Evolutionary conservation across 2,888 invertebrate species (phyloP).

Genomic region (Lasioglossum villosulum): DNA sequence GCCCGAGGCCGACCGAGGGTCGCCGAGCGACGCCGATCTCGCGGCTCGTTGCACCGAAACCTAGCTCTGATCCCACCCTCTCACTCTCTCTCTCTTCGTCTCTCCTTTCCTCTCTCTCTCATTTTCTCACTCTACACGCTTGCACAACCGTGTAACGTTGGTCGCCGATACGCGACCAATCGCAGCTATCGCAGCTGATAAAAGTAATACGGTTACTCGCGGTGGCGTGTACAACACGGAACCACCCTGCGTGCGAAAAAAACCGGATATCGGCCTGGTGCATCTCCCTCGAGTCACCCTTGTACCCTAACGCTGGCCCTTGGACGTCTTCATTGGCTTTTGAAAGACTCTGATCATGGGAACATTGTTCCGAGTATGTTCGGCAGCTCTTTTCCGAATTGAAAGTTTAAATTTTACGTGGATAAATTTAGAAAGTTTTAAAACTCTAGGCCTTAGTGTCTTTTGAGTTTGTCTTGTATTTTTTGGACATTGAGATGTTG

Average conservation of each 20-base stretch:
- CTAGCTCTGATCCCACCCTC: slow-evolving; percentile 38
- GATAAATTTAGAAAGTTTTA: neutral
- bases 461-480: neutral
- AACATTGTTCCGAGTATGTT: neutral
- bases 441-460: neutral
- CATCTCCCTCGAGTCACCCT: neutral
- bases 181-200: slow-evolving; percentile 49
- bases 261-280: slow-evolving; percentile 2
- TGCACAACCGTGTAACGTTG: slow-evolving; percentile 25
- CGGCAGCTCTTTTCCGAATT: neutral
- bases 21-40: slow-evolving; percentile 69
- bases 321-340: neutral
- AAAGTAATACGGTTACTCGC: slow-evolving; percentile 40
- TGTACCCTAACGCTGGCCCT: neutral
- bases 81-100: slow-evolving; percentile 26
- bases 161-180: slow-evolving; percentile 20
- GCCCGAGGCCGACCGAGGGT: slow-evolving; percentile 70
- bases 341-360: neutral
- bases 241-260: slow-evolving; percentile 6
- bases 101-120: slow-evolving; percentile 29
- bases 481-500: neutral
- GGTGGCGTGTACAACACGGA: neutral
- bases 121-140: neutral
- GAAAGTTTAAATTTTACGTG: neutral
- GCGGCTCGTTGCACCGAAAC: slow-evolving; percentile 60